These are phyloP conservation scores for Standfussiana lucernea DNA, from an alignment of 2,888 invertebrate species.

Conservation along the genomic window DNA sequence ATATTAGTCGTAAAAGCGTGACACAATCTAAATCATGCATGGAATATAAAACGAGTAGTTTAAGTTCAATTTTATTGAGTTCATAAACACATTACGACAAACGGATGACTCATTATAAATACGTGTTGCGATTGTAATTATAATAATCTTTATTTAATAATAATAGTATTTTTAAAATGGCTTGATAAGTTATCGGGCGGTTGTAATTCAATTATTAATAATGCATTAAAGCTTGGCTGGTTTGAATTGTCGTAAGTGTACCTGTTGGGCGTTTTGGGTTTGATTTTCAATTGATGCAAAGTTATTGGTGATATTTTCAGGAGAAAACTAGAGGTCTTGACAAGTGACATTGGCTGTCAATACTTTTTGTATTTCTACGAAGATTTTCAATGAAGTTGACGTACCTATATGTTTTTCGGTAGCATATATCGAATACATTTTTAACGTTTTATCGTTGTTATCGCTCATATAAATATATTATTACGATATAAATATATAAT, in stretches of 20 bases:
- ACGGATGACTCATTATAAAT: conserved; percentile 41
- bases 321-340: background rate
- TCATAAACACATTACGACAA: conserved; percentile 30
- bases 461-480: too few relatives aligned
- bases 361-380: background rate
- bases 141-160: conserved; percentile 12
- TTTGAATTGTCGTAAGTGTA: conserved; percentile 6
- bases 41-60: conserved; percentile 25
- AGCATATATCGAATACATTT: background rate
- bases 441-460: background rate
- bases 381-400: background rate
- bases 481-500: too few relatives aligned
- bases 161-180: conserved; percentile 10
- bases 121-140: conserved; percentile 4
- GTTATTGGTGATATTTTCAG: background rate
- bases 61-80: conserved; percentile 42
- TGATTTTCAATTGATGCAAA: background rate
- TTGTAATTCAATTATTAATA: conserved; percentile 23
- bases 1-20: background rate
- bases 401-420: background rate
- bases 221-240: background rate
- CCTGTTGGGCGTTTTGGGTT: background rate
- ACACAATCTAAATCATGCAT: conserved; percentile 32
- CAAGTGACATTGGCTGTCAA: background rate
- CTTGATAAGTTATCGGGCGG: conserved; percentile 30